Percentiles rank a stretch among this genome's conserved stretches.
phyloP scores from a whole-genome alignment of 2,797 vertebrate species.

The Melanotaenia parkinsoni region DNA sequence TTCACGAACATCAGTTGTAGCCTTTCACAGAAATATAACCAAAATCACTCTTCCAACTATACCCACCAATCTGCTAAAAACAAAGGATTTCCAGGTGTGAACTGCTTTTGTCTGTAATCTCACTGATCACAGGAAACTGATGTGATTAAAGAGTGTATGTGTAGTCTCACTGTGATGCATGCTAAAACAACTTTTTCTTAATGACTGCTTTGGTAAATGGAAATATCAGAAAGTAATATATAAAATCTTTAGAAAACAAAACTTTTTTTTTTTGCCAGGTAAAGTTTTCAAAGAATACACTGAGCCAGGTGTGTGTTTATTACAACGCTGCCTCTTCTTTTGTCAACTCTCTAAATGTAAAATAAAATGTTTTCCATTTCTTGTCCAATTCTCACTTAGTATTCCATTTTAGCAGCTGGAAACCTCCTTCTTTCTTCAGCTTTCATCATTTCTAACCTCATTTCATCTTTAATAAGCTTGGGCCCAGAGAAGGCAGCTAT shows the following conservation, averaged over 20 bases:
- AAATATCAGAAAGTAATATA: background rate
- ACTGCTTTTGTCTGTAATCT: background rate
- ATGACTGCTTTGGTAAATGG: background rate
- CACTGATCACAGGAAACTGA: background rate
- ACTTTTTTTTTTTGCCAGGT: too few relatives aligned
- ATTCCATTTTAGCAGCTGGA: background rate
- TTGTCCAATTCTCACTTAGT: background rate
- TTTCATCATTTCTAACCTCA: background rate
- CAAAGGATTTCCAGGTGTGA: background rate
- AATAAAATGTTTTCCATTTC: background rate
- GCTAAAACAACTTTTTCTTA: background rate
- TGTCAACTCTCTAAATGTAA: background rate
- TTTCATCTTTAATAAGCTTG: background rate
- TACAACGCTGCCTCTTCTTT: background rate
- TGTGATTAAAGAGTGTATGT: background rate
- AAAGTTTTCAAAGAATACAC: background rate
- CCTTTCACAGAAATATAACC: background rate
- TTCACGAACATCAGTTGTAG: background rate
- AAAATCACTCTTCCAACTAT: background rate
- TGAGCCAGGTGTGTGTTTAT: background rate
- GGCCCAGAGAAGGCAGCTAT: too few relatives aligned
- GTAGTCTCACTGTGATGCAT: background rate
- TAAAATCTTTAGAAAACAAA: background rate
- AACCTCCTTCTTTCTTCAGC: background rate
- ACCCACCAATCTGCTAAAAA: background rate